A percentile compares a stretch with the other conserved stretches of the same genome.
phyloP scores from a whole-genome alignment of 2,888 invertebrate species.

The Drosophila histrio region DNA sequence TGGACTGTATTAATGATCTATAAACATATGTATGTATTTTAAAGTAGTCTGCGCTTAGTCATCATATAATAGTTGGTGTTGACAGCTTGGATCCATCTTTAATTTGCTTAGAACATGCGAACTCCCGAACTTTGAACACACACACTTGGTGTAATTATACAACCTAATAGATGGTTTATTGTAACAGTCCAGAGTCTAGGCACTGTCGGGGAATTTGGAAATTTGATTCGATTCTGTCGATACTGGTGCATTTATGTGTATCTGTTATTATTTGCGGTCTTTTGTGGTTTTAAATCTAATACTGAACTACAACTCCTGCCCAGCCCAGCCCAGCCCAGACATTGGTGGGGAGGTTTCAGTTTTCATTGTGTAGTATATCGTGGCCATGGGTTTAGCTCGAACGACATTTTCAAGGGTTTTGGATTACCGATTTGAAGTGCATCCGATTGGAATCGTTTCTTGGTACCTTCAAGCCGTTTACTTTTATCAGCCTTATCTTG shows the following conservation, averaged over 20 bases:
- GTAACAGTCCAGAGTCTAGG: constrained; percentile 12
- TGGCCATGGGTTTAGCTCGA: constrained; percentile 2
- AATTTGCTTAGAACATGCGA: background rate
- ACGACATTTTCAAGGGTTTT: constrained; percentile 22
- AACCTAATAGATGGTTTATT: background rate
- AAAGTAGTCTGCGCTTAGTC: background rate
- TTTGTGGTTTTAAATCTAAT: constrained; percentile 37
- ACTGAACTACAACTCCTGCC: constrained; percentile 1
- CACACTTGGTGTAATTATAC: constrained; percentile 4
- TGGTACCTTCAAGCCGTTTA: constrained; percentile 15
- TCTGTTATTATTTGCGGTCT: constrained; percentile 45
- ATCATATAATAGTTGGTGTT: background rate
- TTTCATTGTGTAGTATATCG: constrained; percentile 9
- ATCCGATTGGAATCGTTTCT: constrained; percentile 13
- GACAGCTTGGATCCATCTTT: background rate
- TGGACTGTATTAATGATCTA: background rate
- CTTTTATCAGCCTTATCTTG: constrained; percentile 21
- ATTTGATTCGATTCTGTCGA: constrained; percentile 21
- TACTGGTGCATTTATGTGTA: constrained; percentile 5
- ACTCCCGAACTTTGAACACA: constrained; percentile 4
- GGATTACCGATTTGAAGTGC: constrained; percentile 31
- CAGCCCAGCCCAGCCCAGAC: background rate
- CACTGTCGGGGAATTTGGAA: constrained; percentile 19
- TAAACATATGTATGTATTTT: background rate
- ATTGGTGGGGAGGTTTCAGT: constrained; percentile 20